phyloP scores from a whole-genome alignment of 1,140 invertebrate genomes.

The Pomacea maculata region DNA sequence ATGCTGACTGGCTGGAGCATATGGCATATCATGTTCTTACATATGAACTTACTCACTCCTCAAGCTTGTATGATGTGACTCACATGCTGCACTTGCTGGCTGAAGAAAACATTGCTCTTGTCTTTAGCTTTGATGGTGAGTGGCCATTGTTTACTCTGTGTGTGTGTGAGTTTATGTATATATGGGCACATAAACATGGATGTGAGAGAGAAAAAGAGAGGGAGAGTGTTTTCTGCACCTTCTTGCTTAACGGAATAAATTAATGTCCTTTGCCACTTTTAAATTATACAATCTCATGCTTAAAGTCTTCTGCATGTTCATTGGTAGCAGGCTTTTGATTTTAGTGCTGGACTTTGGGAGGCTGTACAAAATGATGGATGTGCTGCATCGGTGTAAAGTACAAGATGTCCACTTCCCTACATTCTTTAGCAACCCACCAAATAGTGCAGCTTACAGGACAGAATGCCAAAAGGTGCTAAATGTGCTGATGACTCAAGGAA shows the following conservation, averaged over 20 bases:
- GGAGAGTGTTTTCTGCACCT: no score
- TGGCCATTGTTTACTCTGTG: not conserved
- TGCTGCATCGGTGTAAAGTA: slow-evolving; percentile 39
- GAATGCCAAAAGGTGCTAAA: slow-evolving; percentile 23
- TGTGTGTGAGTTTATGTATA: not conserved
- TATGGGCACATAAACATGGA: not conserved
- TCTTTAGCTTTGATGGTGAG: slow-evolving; percentile 58
- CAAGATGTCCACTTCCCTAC: slow-evolving; percentile 32
- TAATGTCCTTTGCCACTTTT: no score
- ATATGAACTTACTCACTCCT: slow-evolving; percentile 40
- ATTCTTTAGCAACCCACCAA: slow-evolving; percentile 25
- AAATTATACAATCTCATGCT: no score
- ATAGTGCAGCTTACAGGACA: not conserved
- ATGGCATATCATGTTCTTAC: slow-evolving; percentile 42
- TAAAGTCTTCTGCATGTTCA: no score
- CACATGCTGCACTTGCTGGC: slow-evolving; percentile 51
- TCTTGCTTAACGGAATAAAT: no score
- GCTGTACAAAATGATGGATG: slow-evolving; percentile 43
- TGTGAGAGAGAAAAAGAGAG: no score
- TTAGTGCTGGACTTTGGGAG: slow-evolving; percentile 55
- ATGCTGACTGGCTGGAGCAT: slow-evolving; percentile 51
- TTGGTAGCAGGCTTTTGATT: not conserved
- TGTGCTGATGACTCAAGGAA: slow-evolving; percentile 18
- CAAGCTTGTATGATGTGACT: slow-evolving; percentile 39
- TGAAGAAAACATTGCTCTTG: slow-evolving; percentile 50